Conservation (phyloP, 2,797 vertebrate genomes). For the Nannoperca obscura region DNA sequence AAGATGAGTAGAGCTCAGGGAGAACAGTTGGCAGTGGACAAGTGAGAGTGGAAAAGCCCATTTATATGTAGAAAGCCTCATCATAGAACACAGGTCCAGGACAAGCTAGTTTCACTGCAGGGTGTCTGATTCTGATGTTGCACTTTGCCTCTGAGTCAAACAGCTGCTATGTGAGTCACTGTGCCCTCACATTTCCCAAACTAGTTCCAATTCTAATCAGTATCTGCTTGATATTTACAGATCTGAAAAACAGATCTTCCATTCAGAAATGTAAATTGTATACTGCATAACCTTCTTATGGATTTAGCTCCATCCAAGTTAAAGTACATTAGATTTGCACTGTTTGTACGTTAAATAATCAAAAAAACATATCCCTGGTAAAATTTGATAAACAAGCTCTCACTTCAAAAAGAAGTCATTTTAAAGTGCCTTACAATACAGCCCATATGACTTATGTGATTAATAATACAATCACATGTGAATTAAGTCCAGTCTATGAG, state of each 20-base stretch:
- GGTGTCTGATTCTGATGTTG: slow-evolving; percentile 17
- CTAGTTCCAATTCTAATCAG: slow-evolving; percentile 11
- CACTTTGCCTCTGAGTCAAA: slow-evolving; percentile 26
- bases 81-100: slow-evolving; percentile 47
- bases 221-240: not conserved
- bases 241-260: not conserved
- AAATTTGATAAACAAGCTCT: not conserved
- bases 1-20: slow-evolving; percentile 51
- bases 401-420: not conserved
- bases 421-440: not conserved
- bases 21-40: slow-evolving; percentile 52
- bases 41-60: slow-evolving; percentile 53
- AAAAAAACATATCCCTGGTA: not conserved
- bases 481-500: not conserved
- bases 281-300: not conserved
- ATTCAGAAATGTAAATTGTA: slow-evolving; percentile 6
- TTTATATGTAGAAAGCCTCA: slow-evolving; percentile 60
- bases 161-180: slow-evolving; percentile 30
- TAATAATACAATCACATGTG: not conserved
- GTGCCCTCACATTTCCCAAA: slow-evolving; percentile 25
- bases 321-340: not conserved
- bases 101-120: slow-evolving; percentile 55
- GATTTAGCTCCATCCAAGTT: not conserved
- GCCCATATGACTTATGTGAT: not conserved
- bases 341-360: not conserved